Evolutionary conservation across 2,113 vertebrate genomes (phyloP), one percentile per base, ranked within the genome.

Genomic region (Phaethornis superciliosus): DNA sequence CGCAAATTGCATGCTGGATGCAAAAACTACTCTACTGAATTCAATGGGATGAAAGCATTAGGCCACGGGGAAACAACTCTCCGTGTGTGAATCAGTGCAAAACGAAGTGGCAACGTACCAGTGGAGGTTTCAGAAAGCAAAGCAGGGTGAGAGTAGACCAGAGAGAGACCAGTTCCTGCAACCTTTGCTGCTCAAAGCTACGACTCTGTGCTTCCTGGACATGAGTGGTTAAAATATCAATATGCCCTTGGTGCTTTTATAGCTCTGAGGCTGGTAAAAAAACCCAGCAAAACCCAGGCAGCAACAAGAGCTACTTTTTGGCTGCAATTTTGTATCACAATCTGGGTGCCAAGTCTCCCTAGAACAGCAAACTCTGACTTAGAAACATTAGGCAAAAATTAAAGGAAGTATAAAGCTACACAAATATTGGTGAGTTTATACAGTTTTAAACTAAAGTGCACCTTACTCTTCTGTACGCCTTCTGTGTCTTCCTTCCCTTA

Each of bases 51-150:
- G n/a, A 84, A 81, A 40, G 5, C 23, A 37, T 42, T 55, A 28
- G 27, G 17, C 12, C n/a, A 54, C 0, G 32, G 24, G n/a, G 28
- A 72, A 77, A 72, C 27, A 79, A 58, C 35, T 5, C 9, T 49
- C 23, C 12, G 2, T 8, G 15, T 2, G 4, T 5, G 12, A 85
- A 67, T 15, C 0, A 0, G 14, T 44, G 47, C 32, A 67, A 58
- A 88, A 49, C 15, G 17, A 70, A 72, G n/a, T 3, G 0, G 17
- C 1, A 2, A 78, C 1, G 3, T 68, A 30, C 22, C 12, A 30
- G n/a, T 32, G 42, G 30, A 62, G 35, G 15, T 64, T 87, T 68
- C 74, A 30, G 33, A 89, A 74, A 51, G 7, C 13, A 85, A 77
- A 74, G 37, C 15, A 77, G 15, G 7, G 33, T 54, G 28, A 88